Percentiles rank a stretch among this genome's conserved stretches.
phyloP scores from a whole-genome alignment of 2,888 invertebrate species.

The Lordiphosa andalusiaca region DNA sequence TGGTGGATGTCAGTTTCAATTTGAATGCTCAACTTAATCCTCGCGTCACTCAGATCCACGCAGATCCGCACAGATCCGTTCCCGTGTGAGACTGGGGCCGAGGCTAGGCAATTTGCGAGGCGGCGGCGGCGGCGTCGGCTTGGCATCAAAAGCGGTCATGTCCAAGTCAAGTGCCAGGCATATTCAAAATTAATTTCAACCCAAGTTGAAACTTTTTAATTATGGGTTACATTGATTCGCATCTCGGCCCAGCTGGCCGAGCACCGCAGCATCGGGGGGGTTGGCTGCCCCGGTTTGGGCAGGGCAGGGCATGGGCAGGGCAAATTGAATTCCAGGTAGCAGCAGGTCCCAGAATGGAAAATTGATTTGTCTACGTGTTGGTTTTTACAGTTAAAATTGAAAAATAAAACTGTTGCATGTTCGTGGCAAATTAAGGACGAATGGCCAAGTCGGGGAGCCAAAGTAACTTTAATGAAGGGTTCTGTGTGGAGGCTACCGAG shows the following conservation, averaged over 20 bases:
- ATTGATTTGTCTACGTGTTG: slow-evolving; percentile 73
- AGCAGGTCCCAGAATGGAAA: slow-evolving; percentile 29
- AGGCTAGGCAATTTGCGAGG: slow-evolving; percentile 64
- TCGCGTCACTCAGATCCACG: slow-evolving; percentile 47
- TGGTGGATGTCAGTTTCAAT: slow-evolving; percentile 69
- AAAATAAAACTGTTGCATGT: slow-evolving; percentile 76
- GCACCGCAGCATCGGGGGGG: slow-evolving; percentile 34
- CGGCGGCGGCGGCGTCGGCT: slow-evolving; percentile 59
- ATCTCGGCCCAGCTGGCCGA: not conserved
- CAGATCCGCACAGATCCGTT: slow-evolving; percentile 17
- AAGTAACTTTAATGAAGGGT: slow-evolving; percentile 68
- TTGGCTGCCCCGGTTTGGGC: slow-evolving; percentile 36
- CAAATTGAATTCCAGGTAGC: slow-evolving; percentile 59
- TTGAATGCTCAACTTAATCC: slow-evolving; percentile 74
- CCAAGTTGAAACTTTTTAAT: slow-evolving; percentile 67
- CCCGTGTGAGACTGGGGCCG: slow-evolving; percentile 18
- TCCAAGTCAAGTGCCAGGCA: slow-evolving; percentile 65
- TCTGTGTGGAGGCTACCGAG: slow-evolving; percentile 38
- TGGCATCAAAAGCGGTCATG: slow-evolving; percentile 59
- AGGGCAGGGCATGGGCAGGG: slow-evolving; percentile 28
- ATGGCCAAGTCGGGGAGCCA: slow-evolving; percentile 24
- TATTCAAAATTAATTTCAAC: slow-evolving; percentile 73
- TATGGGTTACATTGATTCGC: slow-evolving; percentile 51
- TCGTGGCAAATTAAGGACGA: slow-evolving; percentile 60
- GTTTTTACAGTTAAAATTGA: slow-evolving; percentile 75